phyloP scores from a whole-genome alignment of 2,888 invertebrate genomes.

The Nephrotoma flavescens region DNA sequence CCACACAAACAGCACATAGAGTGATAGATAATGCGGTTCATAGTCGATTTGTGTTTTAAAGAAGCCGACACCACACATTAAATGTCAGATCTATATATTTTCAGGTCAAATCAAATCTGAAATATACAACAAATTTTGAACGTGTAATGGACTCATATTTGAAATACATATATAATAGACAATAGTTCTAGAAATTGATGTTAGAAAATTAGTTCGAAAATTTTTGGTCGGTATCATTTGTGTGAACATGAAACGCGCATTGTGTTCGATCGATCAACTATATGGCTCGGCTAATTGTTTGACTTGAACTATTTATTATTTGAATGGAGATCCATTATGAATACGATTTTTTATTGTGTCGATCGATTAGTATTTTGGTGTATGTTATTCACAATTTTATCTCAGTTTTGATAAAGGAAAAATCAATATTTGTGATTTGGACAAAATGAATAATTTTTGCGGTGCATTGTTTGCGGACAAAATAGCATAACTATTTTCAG shows the following conservation, averaged over 20 bases:
- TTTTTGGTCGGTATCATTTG: neutral
- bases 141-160: neutral
- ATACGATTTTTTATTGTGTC: neutral
- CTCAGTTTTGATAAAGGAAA: neutral
- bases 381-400: neutral
- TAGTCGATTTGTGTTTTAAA: neutral
- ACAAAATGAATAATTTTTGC: neutral
- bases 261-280: neutral
- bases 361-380: neutral
- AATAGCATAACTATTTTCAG: neutral
- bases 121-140: neutral
- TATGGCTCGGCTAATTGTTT: neutral
- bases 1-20: neutral
- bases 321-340: neutral
- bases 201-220: neutral
- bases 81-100: neutral
- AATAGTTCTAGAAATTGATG: neutral
- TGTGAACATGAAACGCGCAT: neutral
- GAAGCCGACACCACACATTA: neutral
- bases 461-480: neutral
- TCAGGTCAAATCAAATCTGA: neutral
- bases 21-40: neutral
- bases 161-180: neutral
- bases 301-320: neutral
- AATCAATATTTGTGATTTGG: neutral